Percentiles rank a stretch among this genome's conserved stretches.
Conservation (phyloP, 2,888 invertebrate genomes). For the Nomada fucata region DNA sequence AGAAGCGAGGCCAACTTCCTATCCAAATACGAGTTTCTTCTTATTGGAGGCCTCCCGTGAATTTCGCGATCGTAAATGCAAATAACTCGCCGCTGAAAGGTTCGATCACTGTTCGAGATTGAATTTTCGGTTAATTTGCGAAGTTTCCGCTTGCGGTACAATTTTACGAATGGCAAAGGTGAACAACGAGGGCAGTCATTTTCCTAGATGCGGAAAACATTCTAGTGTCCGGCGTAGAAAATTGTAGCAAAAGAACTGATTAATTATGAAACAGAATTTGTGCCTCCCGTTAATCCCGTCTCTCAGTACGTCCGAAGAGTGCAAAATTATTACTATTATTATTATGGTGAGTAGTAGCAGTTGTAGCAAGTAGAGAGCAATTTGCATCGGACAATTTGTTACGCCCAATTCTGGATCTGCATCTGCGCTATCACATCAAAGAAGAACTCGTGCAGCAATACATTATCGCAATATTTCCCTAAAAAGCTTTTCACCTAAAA, state of each 20-base stretch:
- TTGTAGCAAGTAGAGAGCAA: no score
- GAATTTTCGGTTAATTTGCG: constrained; percentile 7
- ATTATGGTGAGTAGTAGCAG: no score
- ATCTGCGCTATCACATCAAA: no score
- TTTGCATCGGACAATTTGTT: no score
- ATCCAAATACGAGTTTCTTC: constrained; percentile 5
- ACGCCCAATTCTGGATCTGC: no score
- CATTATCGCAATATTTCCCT: neutral
- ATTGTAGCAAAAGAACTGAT: no score
- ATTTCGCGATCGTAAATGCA: constrained; percentile 49
- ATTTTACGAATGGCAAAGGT: neutral
- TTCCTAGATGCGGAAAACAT: neutral
- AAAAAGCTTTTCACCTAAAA: neutral
- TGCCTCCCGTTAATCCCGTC: no score
- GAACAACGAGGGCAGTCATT: neutral
- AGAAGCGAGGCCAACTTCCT: constrained; percentile 22
- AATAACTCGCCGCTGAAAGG: constrained; percentile 12
- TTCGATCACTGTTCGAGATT: constrained; percentile 20
- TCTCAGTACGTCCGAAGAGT: no score
- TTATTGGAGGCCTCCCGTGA: constrained; percentile 1
- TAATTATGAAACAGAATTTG: no score
- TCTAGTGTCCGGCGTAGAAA: neutral
- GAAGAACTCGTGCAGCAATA: neutral
- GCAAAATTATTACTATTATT: no score
- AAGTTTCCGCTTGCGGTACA: neutral